These are phyloP conservation scores for Hyposmocoma kahamanoa DNA, from an alignment of 1,140 invertebrate species.

Conservation along the genomic window DNA sequence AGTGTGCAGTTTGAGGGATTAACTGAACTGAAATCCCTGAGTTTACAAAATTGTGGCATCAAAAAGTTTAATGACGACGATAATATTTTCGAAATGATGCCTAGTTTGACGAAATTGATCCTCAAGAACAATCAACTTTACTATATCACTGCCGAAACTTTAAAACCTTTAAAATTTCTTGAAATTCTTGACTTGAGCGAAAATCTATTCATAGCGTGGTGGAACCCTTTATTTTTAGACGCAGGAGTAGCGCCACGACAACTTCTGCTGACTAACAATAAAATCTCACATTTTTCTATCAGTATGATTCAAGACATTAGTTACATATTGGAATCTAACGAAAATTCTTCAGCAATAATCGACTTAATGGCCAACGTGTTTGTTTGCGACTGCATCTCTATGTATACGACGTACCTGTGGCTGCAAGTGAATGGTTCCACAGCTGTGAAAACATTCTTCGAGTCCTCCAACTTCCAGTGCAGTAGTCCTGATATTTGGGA, in stretches of 20 bases:
- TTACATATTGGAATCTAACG: slow-evolving; percentile 47
- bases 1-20: slow-evolving; percentile 65
- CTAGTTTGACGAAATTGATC: slow-evolving; percentile 66
- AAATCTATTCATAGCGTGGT: slow-evolving; percentile 71
- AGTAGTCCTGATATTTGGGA: slow-evolving; percentile 63
- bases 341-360: slow-evolving; percentile 38
- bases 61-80: slow-evolving; percentile 57
- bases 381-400: slow-evolving; percentile 70
- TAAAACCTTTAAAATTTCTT: slow-evolving; percentile 61
- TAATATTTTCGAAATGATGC: slow-evolving; percentile 70
- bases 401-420: slow-evolving; percentile 57
- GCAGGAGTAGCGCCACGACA: slow-evolving; percentile 43
- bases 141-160: slow-evolving; percentile 50
- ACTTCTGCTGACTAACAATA: slow-evolving; percentile 68
- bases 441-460: slow-evolving; percentile 37
- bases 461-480: slow-evolving; percentile 44
- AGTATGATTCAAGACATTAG: slow-evolving; percentile 75
- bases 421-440: slow-evolving; percentile 43
- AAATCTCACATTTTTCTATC: slow-evolving; percentile 69
- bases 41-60: slow-evolving; percentile 68
- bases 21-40: slow-evolving; percentile 62
- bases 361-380: slow-evolving; percentile 73
- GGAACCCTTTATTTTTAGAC: slow-evolving; percentile 58
- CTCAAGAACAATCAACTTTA: slow-evolving; percentile 68
- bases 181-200: slow-evolving; percentile 64